phyloP scores from a whole-genome alignment of 2,888 invertebrate species.

The Himalopsyche tibetana region DNA sequence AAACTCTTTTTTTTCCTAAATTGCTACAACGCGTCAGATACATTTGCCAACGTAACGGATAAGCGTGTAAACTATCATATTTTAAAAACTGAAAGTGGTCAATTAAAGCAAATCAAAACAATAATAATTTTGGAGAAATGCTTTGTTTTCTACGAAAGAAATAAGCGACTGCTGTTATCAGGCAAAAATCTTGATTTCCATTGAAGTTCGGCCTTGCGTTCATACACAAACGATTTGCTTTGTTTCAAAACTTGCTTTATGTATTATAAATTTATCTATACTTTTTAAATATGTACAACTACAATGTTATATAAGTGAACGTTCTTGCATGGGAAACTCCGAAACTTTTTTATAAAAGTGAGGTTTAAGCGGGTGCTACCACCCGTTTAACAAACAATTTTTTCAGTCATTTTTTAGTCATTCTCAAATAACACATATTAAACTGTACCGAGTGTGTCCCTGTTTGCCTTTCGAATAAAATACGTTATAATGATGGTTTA shows the following conservation, averaged over 20 bases:
- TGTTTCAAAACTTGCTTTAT: conserved; percentile 19
- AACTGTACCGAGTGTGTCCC: too few species aligned
- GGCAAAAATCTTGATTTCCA: conserved; percentile 27
- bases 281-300: too few species aligned
- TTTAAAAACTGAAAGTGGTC: conserved; percentile 41
- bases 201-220: conserved; percentile 42
- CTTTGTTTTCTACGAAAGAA: conserved; percentile 32
- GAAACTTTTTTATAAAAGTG: neutral
- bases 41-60: neutral
- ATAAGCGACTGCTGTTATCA: neutral
- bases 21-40: neutral
- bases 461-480: too few species aligned
- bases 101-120: conserved; percentile 36
- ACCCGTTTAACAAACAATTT: too few species aligned
- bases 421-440: too few species aligned
- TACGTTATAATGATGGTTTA: too few species aligned
- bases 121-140: conserved; percentile 34
- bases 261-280: neutral
- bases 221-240: conserved; percentile 14
- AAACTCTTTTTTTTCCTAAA: too few species aligned
- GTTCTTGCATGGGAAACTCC: neutral
- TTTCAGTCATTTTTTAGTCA: too few species aligned
- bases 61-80: conserved; percentile 15
- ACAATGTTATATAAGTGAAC: too few species aligned
- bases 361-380: too few species aligned